Conservation (phyloP, 2,888 invertebrate species). For the Chloromyia formosa region DNA sequence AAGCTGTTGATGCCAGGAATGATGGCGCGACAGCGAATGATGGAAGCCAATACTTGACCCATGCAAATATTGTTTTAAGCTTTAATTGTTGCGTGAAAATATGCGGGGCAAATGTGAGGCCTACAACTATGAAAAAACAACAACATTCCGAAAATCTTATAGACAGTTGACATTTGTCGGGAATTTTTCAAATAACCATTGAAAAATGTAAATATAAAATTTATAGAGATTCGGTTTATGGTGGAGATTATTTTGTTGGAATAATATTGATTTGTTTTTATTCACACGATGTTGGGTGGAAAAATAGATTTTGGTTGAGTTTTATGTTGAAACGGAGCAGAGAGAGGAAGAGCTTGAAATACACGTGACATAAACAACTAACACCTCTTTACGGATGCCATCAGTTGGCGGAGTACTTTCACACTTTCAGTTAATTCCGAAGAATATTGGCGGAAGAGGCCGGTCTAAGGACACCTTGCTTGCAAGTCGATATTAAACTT, state of each 20-base stretch:
- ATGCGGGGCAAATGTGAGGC: not conserved
- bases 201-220: not conserved
- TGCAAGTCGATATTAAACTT: too few species aligned
- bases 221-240: not conserved
- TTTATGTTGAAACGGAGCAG: too few species aligned
- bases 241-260: not conserved
- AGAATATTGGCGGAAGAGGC: too few species aligned
- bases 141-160: not conserved
- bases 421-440: too few species aligned
- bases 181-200: not conserved
- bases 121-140: not conserved
- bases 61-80: slow-evolving; percentile 39
- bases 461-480: too few species aligned
- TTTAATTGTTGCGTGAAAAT: slow-evolving; percentile 43
- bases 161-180: not conserved
- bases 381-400: too few species aligned
- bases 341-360: too few species aligned
- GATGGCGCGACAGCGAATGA: slow-evolving; percentile 19
- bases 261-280: slow-evolving; percentile 9
- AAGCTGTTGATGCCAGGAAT: not conserved
- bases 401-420: too few species aligned
- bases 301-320: not conserved
- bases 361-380: too few species aligned
- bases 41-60: slow-evolving; percentile 42
- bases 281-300: not conserved